Conservation (phyloP, 2,888 invertebrate genomes). For the Leptopterna dolabrata region DNA sequence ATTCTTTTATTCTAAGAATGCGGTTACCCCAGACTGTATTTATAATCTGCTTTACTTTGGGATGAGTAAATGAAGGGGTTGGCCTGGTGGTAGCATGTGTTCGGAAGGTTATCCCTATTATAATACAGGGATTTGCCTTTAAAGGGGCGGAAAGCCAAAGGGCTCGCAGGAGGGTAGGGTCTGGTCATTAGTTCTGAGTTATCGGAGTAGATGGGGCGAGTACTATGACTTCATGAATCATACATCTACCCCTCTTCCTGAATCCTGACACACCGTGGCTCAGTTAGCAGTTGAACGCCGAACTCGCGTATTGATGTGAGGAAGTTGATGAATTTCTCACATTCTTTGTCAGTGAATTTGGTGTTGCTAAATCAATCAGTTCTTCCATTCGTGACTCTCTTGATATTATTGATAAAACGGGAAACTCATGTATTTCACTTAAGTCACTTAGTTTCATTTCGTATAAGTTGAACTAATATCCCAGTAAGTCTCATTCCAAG, state of each 20-base stretch:
- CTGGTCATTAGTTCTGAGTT: slow-evolving; percentile 20
- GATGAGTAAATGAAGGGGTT: background rate
- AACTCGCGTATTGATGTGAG: background rate
- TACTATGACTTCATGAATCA: slow-evolving; percentile 11
- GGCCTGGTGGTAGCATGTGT: background rate
- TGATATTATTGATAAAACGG: no score
- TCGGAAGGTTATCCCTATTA: background rate
- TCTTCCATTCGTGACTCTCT: no score
- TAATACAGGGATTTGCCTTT: slow-evolving; percentile 22
- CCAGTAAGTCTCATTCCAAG: no score
- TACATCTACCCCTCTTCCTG: background rate
- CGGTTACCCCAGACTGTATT: background rate
- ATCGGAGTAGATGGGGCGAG: slow-evolving; percentile 17
- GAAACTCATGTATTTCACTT: no score
- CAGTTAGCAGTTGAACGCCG: background rate
- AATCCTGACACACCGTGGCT: background rate
- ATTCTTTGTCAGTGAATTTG: no score
- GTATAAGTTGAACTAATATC: no score
- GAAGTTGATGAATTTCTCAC: no score
- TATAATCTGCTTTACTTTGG: background rate
- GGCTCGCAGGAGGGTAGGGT: background rate
- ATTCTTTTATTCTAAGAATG: no score
- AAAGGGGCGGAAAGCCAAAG: slow-evolving; percentile 1
- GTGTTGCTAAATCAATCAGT: no score
- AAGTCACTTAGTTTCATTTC: no score